Conservation (phyloP, 2,113 vertebrate genomes). For the Epinephelus moara region DNA sequence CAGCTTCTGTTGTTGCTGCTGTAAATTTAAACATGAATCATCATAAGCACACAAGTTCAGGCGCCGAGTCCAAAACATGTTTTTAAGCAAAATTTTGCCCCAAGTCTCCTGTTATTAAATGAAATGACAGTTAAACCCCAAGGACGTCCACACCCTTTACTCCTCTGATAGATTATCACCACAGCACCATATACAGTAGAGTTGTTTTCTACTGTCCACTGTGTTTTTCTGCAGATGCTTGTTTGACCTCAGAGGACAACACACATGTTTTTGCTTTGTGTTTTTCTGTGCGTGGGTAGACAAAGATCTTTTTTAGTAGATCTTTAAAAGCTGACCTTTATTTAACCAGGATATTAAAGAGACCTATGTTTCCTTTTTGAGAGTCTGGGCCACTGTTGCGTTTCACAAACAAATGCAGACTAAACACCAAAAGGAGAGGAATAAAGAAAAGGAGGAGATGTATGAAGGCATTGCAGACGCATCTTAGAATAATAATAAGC, state of each 20-base stretch:
- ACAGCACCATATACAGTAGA: neutral
- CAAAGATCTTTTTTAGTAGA: neutral
- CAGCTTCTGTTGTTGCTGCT: neutral
- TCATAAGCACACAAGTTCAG: neutral
- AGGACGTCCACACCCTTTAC: conserved; percentile 45
- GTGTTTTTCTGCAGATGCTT: conserved; percentile 16
- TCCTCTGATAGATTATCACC: conserved; percentile 36
- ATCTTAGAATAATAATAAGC: too few species aligned
- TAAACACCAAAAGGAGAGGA: neutral
- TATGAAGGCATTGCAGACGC: neutral
- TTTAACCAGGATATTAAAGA: neutral
- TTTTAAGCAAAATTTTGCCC: conserved; percentile 19
- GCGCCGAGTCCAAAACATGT: conserved; percentile 1
- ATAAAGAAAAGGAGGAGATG: neutral
- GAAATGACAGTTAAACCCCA: conserved; percentile 60
- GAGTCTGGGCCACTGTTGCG: neutral
- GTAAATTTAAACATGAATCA: conserved; percentile 11
- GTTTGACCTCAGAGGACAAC: neutral
- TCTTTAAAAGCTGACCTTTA: neutral
- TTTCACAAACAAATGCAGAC: neutral
- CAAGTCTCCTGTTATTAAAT: neutral
- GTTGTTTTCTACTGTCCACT: neutral
- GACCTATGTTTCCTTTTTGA: neutral
- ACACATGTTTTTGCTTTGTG: neutral
- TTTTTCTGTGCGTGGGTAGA: neutral